phyloP scores from a whole-genome alignment of 2,797 vertebrate species.

The Xiphorhynchus erythropygius region DNA sequence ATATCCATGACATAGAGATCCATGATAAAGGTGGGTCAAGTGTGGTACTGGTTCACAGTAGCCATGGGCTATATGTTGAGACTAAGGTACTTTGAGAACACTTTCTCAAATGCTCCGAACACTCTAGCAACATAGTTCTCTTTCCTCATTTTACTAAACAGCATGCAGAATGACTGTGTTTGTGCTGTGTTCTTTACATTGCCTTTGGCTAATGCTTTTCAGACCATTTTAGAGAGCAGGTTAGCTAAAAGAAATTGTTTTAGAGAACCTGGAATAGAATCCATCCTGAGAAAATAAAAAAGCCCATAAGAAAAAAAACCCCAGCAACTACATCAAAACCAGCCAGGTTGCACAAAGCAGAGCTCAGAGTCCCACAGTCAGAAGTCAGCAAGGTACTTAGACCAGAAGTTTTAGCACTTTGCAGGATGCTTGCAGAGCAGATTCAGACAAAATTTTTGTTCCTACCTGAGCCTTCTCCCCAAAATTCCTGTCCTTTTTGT shows the following conservation, averaged over 20 bases:
- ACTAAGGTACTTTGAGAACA: neutral
- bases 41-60: neutral
- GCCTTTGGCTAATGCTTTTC: neutral
- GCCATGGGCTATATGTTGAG: neutral
- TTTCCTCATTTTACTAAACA: neutral
- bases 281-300: neutral
- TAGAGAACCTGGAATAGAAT: neutral
- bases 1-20: accelerated
- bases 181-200: neutral
- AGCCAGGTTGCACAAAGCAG: neutral
- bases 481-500: neutral
- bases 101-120: neutral
- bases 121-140: neutral
- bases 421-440: neutral
- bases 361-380: neutral
- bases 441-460: neutral
- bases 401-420: neutral
- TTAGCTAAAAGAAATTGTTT: neutral
- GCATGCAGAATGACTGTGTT: neutral
- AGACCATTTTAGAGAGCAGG: neutral
- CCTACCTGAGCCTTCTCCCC: neutral
- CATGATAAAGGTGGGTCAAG: neutral
- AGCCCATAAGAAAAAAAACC: neutral
- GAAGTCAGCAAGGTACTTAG: neutral
- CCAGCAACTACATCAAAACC: accelerated